Percentiles rank a stretch among this genome's conserved stretches.
These are phyloP conservation scores for Hypolimnas misippus DNA, from an alignment of 2,888 invertebrate genomes.

Conservation along the genomic window DNA sequence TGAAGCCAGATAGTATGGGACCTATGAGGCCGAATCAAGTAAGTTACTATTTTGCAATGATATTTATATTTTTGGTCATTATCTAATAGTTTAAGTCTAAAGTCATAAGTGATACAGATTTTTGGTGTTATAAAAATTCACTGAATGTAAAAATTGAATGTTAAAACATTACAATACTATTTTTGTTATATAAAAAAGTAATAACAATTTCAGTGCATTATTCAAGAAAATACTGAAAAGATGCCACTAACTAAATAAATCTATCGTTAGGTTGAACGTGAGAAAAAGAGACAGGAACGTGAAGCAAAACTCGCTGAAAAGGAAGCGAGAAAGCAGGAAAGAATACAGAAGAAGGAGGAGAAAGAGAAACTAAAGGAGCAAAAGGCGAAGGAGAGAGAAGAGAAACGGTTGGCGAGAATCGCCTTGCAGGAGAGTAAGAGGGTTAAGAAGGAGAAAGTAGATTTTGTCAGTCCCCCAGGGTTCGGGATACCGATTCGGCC, in stretches of 20 bases:
- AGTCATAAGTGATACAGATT: no score
- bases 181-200: no score
- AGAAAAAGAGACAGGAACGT: slow-evolving; percentile 81
- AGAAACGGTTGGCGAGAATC: slow-evolving; percentile 69
- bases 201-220: no score
- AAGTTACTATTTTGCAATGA: slow-evolving; percentile 42
- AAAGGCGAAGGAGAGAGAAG: slow-evolving; percentile 78
- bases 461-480: slow-evolving; percentile 51
- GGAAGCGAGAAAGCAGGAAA: slow-evolving; percentile 73
- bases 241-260: no score
- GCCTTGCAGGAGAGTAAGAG: slow-evolving; percentile 75
- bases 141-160: no score
- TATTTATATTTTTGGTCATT: no score
- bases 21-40: slow-evolving; percentile 68
- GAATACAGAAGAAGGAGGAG: slow-evolving; percentile 78
- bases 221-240: no score
- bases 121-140: no score
- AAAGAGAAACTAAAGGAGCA: slow-evolving; percentile 74
- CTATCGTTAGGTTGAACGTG: slow-evolving; percentile 72
- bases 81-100: no score
- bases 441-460: slow-evolving; percentile 65
- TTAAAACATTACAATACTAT: no score
- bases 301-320: slow-evolving; percentile 80
- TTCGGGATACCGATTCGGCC: slow-evolving; percentile 46
- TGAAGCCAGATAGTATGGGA: slow-evolving; percentile 61